Evolutionary conservation across 2,113 vertebrate species (phyloP).

Genomic region (Pyxicephalus adspersus): DNA sequence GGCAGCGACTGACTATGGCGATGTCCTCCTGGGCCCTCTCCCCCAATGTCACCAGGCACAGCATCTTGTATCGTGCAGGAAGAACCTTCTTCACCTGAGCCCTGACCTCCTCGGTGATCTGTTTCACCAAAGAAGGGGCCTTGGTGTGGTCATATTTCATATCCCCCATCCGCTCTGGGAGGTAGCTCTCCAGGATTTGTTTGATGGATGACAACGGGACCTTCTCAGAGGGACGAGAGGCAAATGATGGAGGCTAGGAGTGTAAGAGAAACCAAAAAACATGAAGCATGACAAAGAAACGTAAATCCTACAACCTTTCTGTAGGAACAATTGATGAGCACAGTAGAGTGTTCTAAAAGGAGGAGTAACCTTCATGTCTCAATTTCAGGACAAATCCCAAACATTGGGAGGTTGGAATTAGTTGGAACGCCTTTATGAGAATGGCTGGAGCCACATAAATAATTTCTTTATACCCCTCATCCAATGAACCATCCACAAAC

Average conservation of each 20-base stretch:
- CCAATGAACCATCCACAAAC: too few relatives aligned
- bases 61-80: constrained; percentile 49
- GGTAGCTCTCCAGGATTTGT: constrained; percentile 15
- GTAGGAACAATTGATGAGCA: too few relatives aligned
- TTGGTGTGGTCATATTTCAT: constrained; percentile 24
- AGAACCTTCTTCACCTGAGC: constrained; percentile 40
- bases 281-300: neutral
- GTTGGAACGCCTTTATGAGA: too few relatives aligned
- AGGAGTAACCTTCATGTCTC: too few relatives aligned
- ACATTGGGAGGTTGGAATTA: too few relatives aligned
- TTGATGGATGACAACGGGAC: constrained; percentile 18
- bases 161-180: neutral
- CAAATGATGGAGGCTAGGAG: constrained; percentile 19
- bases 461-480: too few relatives aligned
- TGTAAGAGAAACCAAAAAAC: neutral
- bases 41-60: constrained; percentile 51
- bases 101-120: constrained; percentile 45
- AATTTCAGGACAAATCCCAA: neutral
- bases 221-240: constrained; percentile 37
- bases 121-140: constrained; percentile 10
- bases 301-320: too few relatives aligned
- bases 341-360: too few relatives aligned
- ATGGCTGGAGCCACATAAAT: too few relatives aligned
- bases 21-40: constrained; percentile 34
- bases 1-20: constrained; percentile 47